Evolutionary conservation across 1,140 invertebrate genomes (phyloP).

Genomic region (Pararge aegeria): DNA sequence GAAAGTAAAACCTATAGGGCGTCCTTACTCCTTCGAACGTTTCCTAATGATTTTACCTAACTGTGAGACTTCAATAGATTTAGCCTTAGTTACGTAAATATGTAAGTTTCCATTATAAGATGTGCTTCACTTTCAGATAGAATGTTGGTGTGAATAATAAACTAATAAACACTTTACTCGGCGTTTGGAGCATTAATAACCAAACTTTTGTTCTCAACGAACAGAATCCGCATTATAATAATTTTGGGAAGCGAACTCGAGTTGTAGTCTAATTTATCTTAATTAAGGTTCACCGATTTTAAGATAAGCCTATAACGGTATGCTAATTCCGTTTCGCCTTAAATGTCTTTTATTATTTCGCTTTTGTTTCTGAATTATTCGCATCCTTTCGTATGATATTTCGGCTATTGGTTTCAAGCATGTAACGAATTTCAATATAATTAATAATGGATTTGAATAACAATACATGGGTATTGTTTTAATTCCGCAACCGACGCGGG

Average conservation of each 20-base stretch:
- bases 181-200: neutral
- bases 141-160: neutral
- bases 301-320: neutral
- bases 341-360: neutral
- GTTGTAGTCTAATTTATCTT: slow-evolving; percentile 6
- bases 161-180: neutral
- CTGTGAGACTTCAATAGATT: too few relatives aligned
- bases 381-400: neutral
- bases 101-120: too few relatives aligned
- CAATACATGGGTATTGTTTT: neutral
- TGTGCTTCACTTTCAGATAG: too few relatives aligned
- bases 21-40: too few relatives aligned
- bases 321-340: neutral
- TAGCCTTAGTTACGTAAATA: too few relatives aligned
- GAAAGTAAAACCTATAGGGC: too few relatives aligned
- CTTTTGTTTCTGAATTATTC: slow-evolving; percentile 2
- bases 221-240: neutral
- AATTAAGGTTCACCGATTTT: slow-evolving; percentile 6
- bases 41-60: too few relatives aligned
- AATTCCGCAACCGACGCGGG: neutral
- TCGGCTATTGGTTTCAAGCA: neutral
- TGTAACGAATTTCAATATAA: neutral
- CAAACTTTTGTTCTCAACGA: neutral
- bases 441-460: neutral
- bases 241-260: slow-evolving; percentile 1